Evolutionary conservation across 2,113 vertebrate genomes (phyloP).

Genomic region (Syrrhaptes paradoxus): DNA sequence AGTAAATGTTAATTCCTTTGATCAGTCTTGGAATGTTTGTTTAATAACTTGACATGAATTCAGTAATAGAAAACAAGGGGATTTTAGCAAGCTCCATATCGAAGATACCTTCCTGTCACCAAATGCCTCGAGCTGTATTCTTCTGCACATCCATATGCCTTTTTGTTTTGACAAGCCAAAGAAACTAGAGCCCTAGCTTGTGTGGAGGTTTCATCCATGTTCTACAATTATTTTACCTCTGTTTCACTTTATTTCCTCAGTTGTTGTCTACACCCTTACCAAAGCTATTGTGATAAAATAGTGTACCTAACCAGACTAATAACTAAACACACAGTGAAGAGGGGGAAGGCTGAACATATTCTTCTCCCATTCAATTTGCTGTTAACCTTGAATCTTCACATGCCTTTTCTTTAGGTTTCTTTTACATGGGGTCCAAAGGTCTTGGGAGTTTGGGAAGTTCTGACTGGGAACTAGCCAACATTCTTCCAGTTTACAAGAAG

Average conservation of each 20-base stretch:
- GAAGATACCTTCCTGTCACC: not conserved
- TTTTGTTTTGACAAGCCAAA: not conserved
- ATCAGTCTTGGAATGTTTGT: not conserved
- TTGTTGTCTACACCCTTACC: not conserved
- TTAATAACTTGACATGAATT: not conserved
- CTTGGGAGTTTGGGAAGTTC: not conserved
- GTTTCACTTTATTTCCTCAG: not conserved
- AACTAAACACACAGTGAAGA: not conserved
- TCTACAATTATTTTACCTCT: not conserved
- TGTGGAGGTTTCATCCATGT: not conserved
- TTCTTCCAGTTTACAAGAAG: not conserved
- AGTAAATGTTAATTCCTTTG: not conserved
- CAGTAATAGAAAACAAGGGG: not conserved
- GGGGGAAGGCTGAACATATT: not conserved
- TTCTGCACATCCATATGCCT: not conserved
- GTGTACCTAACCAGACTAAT: not conserved
- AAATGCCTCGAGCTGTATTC: not conserved
- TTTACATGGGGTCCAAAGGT: not conserved
- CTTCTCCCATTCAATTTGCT: not conserved
- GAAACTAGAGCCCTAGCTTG: not conserved
- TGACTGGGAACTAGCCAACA: fast-evolving
- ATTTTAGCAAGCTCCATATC: not conserved
- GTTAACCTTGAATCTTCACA: not conserved
- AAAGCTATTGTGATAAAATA: not conserved
- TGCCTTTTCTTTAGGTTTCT: not conserved